These are phyloP conservation scores for Galeopterus variegatus DNA, from an alignment of 2,113 vertebrate genomes.

Conservation along the genomic window DNA sequence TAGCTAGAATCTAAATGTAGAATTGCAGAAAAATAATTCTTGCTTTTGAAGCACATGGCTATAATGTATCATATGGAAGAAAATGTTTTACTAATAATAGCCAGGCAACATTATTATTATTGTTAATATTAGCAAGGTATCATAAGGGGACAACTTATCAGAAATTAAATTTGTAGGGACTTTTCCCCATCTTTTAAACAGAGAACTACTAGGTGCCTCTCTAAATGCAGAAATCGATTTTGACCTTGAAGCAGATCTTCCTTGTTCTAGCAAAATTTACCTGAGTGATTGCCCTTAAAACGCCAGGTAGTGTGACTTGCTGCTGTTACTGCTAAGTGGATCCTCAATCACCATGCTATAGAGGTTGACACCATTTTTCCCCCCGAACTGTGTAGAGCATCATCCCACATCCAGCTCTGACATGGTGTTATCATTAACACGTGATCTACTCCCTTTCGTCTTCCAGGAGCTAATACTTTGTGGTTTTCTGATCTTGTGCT, in stretches of 20 bases:
- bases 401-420: not conserved
- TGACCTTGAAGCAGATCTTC: slow-evolving; percentile 28
- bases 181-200: not conserved
- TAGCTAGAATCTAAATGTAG: slow-evolving; percentile 15
- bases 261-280: not conserved
- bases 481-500: not conserved
- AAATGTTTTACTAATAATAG: not conserved
- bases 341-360: not conserved
- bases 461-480: not conserved
- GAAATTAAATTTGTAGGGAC: slow-evolving; percentile 7
- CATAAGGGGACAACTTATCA: not conserved
- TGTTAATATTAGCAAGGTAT: not conserved
- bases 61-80: not conserved
- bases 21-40: slow-evolving; percentile 17
- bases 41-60: not conserved
- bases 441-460: not conserved
- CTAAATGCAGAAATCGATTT: not conserved
- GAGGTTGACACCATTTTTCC: not conserved
- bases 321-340: not conserved
- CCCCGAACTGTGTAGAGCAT: not conserved
- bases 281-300: not conserved
- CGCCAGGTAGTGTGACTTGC: not conserved
- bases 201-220: not conserved
- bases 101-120: not conserved
- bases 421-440: not conserved